Conservation (phyloP, 2,113 vertebrate species). For the Sus scrofa region DNA sequence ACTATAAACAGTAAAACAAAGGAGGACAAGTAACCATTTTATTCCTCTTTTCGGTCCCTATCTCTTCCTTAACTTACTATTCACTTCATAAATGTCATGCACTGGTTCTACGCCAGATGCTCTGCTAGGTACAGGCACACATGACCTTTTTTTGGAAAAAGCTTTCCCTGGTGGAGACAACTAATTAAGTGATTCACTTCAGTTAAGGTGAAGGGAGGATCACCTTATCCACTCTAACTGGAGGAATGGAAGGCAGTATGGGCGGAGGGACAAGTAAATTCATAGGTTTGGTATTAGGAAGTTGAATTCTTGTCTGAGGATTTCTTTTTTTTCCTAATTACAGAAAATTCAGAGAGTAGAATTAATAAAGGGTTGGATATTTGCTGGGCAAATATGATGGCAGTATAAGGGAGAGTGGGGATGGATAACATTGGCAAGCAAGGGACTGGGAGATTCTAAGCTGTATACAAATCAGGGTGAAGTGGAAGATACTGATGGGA, state of each 20-base stretch:
- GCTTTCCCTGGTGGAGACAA: not conserved
- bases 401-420: not conserved
- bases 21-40: not conserved
- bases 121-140: not conserved
- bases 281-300: not conserved
- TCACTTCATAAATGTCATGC: not conserved
- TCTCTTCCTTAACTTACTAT: not conserved
- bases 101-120: not conserved
- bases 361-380: not conserved
- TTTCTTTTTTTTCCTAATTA: not conserved
- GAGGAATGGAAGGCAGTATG: not conserved
- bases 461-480: not conserved
- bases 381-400: not conserved
- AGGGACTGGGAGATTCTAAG: not conserved
- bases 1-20: not conserved
- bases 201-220: not conserved
- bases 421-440: not conserved
- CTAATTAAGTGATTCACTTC: not conserved
- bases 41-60: not conserved
- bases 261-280: not conserved
- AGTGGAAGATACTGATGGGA: not conserved
- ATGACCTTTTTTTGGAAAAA: conserved; percentile 11
- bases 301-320: not conserved
- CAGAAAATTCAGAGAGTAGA: not conserved
- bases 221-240: not conserved